Base-by-base conservation (phyloP, 2,797 vertebrate species). In the Sciurus carolinensis region DNA sequence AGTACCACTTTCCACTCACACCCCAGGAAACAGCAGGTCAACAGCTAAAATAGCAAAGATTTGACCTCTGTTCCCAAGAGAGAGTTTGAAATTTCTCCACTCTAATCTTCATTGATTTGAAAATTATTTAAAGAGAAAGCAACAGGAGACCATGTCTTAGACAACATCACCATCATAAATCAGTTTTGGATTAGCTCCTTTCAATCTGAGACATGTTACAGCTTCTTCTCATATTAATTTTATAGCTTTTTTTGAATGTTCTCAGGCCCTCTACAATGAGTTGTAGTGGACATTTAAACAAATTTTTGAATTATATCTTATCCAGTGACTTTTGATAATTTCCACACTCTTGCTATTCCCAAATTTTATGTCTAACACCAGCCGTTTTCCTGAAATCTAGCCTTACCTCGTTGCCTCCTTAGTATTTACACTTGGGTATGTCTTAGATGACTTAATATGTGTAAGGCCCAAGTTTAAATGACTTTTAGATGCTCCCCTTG, bases 51-150 rank as follows among this genome's bases (percentile, higher is more conserved):
- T 22, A 62, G 9, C 59, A 62, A 62, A 62, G 9, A 62, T 26
- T 62, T 62, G 24, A 62, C 24, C 24, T 24, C 24, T 26, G 24
- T 26, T 22, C 24, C 22, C 59, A 62, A 24, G 24, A 26, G 22
- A 62, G 59, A 62, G 59, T 62, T 59, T 59, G 24, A 62, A 62
- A 10, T 66, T 76, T 11, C 36, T 94, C 57, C 50, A 33, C 1
- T 24, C 1, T 64, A 5, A 4, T 69, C 8, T 87, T 50, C 57
- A 1, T 57, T 82, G 28, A 24, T 71, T 71, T 89, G 62, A 66
- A 9, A 85, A 14, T 22, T 84, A 95, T 81, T 2, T 59, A 11
- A 87, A 85, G 28, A 57, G 54, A 90, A 95, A 95, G 14, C 30
- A 57, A 54, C 10, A 75, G 17, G 52, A 80, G 62, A 66, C 12